Evolutionary conservation across 2,888 invertebrate species (phyloP), one percentile per base, ranked within the genome.

Genomic region (Drosophila tripunctata): DNA sequence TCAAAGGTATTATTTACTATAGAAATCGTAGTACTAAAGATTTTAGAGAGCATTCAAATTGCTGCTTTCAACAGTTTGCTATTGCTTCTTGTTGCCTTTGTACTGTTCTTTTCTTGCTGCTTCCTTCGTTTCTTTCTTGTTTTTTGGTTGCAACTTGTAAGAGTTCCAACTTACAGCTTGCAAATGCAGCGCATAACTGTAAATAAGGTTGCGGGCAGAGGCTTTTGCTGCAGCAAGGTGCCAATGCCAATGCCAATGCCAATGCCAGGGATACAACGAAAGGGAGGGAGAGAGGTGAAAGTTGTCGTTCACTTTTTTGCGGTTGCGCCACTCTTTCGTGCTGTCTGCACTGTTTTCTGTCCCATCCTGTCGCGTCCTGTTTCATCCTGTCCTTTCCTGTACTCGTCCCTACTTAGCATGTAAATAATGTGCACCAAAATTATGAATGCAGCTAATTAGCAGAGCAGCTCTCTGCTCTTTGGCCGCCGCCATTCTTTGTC

Each of bases 371-470:
- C 21, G 27, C 27, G 27, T 10, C 15, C 14, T 41, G 24, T 41
- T 15, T 3, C 15, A 8, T 36, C 15, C 30, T 36, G 38, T 21
- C 12, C 17, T 2, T 19, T 35, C 48, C 33, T 36, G 22, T 41
- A 47, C 60, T 63, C 27, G 38, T 50, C 40, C 15, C 35, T 79
- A 77, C 80, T 86, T 86, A 77, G 78, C 75, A 81, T 86, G 84
- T 81, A 86, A 86, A 86, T 86, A 84, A 86, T 86, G 84, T 79
- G 70, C 81, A 77, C 66, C 62, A 71, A 73, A 84, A 80, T 87
- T 87, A 87, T 88, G 87, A 88, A 87, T 87, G 82, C 87, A 88
- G 88, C 87, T 87, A 87, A 87, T 87, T 87, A 73, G 72, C 60
- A 82, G 75, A 12, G 44, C 47, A 41, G 41, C 50, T 2, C 50